Base-by-base conservation (phyloP, 2,888 invertebrate genomes). In the Drosophila maculinotata region DNA sequence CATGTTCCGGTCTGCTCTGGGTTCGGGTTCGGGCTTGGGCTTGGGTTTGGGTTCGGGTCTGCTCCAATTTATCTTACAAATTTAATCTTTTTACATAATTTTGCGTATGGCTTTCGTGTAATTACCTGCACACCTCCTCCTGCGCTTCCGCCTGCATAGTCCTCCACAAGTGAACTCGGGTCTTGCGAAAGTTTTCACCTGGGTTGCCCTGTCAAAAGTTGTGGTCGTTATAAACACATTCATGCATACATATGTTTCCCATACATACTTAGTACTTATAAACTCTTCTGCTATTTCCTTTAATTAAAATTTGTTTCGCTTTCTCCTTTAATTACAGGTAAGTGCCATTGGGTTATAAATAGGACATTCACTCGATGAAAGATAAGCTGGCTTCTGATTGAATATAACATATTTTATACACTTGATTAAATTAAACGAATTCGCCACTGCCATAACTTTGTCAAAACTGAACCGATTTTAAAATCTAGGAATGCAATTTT, bases 31-130 rank as follows among this genome's bases (percentile, higher is more conserved):
- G n/a, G n/a, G n/a, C n/a, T n/a, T 9, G 38, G 42, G 20, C 4
- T 20, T 4, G 20, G 4, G 20, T 31, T 8, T 14, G 31, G 38
- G 39, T 26, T 30, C n/a, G 38, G 42, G 53, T 57, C 66, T 66
- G 59, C 73, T 69, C 80, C 77, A 77, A 81, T 84, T 87, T 81
- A 81, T 81, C 87, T 87, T 76, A 78, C 81, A 84, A 81, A 87
- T 81, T 81, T 87, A 87, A 81, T 81, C 81, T 81, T 71, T 86
- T 84, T 87, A 87, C 87, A 84, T 81, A 69, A 81, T 81, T 84
- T 87, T 78, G 60, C 59, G 73, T 81, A 76, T 68, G 81, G 87
- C 87, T 87, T 81, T 84, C 76, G 68, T 80, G 87, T 87, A 81
- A 81, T 81, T 81, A 81, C 78, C 87, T 66, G 81, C 47, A 26